These are phyloP conservation scores for Dryas iulia DNA, from an alignment of 1,140 invertebrate genomes.

Conservation along the genomic window DNA sequence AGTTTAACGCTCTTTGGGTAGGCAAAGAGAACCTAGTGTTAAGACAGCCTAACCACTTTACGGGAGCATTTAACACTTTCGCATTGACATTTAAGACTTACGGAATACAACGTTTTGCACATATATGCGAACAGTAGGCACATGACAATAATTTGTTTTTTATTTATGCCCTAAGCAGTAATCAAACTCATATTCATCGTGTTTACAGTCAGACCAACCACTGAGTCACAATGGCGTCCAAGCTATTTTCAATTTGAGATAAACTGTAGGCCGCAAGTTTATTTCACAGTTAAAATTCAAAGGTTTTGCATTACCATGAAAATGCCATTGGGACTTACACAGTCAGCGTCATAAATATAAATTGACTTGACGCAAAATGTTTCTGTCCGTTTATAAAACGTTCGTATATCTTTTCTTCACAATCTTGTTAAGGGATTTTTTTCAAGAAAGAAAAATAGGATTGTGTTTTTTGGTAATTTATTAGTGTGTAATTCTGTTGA, in stretches of 20 bases:
- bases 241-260: not conserved
- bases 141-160: no score
- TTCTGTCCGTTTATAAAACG: not conserved
- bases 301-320: constrained; percentile 10
- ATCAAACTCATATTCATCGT: no score
- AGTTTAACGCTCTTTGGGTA: no score
- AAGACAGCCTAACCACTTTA: no score
- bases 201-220: no score
- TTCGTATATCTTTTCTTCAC: not conserved
- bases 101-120: no score
- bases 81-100: no score
- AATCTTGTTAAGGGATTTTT: not conserved
- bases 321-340: not conserved
- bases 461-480: not conserved
- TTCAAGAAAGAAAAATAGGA: not conserved
- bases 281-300: constrained; percentile 6
- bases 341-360: constrained; percentile 11
- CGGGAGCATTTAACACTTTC: no score
- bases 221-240: no score
- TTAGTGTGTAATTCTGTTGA: not conserved
- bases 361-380: constrained; percentile 7
- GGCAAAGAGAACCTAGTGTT: no score
- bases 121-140: no score
- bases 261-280: not conserved
- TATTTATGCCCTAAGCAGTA: no score